phyloP scores from a whole-genome alignment of 2,888 invertebrate genomes.

The Andrena minutula region DNA sequence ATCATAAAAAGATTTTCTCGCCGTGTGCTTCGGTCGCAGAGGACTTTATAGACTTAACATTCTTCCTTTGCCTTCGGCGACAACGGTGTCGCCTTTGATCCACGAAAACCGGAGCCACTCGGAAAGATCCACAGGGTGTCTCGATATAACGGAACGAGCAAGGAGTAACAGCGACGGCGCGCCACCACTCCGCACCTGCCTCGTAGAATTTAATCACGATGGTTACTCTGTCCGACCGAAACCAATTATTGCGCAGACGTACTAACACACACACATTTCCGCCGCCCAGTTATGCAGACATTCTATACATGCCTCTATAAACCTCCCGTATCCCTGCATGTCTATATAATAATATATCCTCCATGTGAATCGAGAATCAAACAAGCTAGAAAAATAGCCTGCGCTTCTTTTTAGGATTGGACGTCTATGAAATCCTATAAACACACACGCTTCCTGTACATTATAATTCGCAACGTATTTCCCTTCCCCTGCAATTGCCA shows the following conservation, averaged over 20 bases:
- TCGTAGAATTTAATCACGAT: conserved; percentile 79
- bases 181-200: conserved; percentile 69
- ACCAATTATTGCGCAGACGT: conserved; percentile 79
- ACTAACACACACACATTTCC: conserved; percentile 60
- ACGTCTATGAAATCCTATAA: not conserved
- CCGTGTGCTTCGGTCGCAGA: too few species aligned
- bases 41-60: too few species aligned
- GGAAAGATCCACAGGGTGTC: conserved; percentile 43
- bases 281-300: conserved; percentile 51
- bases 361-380: not conserved
- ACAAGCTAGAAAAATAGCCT: not conserved
- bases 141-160: conserved; percentile 57
- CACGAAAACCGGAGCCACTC: conserved; percentile 54
- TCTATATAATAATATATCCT: conserved; percentile 41
- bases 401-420: not conserved
- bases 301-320: conserved; percentile 49
- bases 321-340: conserved; percentile 25
- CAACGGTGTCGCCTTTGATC: conserved; percentile 53
- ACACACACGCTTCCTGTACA: not conserved
- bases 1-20: too few species aligned
- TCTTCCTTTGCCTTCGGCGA: conserved; percentile 18
- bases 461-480: too few species aligned
- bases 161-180: conserved; percentile 59
- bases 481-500: too few species aligned
- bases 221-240: conserved; percentile 78